Percentiles rank a stretch among this genome's conserved stretches.
phyloP scores from a whole-genome alignment of 2,888 invertebrate genomes.

The Drosophila ezoana region DNA sequence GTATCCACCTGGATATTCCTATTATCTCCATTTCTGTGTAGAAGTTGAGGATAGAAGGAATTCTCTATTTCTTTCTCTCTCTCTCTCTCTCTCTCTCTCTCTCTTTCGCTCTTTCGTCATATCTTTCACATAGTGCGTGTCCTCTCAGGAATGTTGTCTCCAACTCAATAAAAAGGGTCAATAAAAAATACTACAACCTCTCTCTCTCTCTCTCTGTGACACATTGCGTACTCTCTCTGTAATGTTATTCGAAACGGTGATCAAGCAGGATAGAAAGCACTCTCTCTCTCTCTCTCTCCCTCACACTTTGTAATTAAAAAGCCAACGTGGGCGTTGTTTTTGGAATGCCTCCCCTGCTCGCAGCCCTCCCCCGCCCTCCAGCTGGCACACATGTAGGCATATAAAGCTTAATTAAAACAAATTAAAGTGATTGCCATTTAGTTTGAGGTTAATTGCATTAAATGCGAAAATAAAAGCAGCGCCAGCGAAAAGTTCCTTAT shows the following conservation, averaged over 20 bases:
- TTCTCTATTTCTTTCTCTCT: background rate
- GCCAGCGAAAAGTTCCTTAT: constrained; percentile 45
- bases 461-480: constrained; percentile 76
- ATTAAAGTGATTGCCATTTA: constrained; percentile 84
- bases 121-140: background rate
- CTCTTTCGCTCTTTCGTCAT: background rate
- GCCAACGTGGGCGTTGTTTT: constrained; percentile 66
- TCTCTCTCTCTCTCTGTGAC: background rate
- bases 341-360: constrained; percentile 19
- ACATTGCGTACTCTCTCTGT: background rate
- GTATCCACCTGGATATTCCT: background rate
- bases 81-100: background rate
- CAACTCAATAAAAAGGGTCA: background rate
- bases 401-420: constrained; percentile 83
- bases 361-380: constrained; percentile 18
- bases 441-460: constrained; percentile 85
- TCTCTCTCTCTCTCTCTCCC: constrained; percentile 13
- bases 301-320: constrained; percentile 61
- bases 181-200: no score
- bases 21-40: background rate
- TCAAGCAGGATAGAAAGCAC: constrained; percentile 24
- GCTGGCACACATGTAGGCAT: constrained; percentile 60
- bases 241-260: no score
- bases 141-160: constrained; percentile 7
- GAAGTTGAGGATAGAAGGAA: background rate